Evolutionary conservation across 2,797 vertebrate genomes (phyloP).

Genomic region (Phaenicophaeus curvirostris): DNA sequence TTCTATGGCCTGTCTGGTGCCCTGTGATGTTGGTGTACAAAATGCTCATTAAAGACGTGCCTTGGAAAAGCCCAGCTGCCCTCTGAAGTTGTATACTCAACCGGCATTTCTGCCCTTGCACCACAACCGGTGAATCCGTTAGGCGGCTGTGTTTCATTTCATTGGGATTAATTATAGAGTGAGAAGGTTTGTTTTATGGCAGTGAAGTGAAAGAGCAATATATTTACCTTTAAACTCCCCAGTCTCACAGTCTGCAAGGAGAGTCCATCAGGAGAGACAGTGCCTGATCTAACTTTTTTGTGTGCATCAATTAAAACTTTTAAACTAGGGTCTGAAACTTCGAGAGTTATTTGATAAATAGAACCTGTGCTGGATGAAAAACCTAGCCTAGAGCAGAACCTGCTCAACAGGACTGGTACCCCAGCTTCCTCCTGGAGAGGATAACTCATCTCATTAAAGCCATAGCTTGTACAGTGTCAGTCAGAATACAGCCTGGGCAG

Average conservation of each 20-base stretch:
- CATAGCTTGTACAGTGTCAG: neutral
- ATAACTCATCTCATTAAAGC: neutral
- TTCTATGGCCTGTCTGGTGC: neutral
- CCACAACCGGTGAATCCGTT: neutral
- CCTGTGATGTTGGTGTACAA: neutral
- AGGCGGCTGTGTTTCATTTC: slow-evolving; percentile 33
- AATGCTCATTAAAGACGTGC: neutral
- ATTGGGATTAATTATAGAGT: slow-evolving; percentile 65
- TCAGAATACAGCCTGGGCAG: neutral
- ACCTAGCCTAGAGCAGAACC: neutral
- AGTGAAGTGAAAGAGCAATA: neutral
- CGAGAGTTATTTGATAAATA: neutral
- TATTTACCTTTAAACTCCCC: slow-evolving; percentile 21
- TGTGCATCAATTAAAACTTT: slow-evolving; percentile 30
- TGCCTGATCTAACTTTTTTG: neutral
- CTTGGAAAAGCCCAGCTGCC: neutral
- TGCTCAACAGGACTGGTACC: neutral
- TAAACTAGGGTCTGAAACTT: neutral
- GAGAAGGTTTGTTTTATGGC: neutral
- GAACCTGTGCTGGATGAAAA: neutral
- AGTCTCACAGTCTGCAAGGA: neutral
- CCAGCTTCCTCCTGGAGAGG: neutral
- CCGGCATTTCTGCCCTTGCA: neutral
- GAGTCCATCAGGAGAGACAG: neutral
- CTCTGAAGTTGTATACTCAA: neutral